Percentiles rank a stretch among this genome's conserved stretches.
Conservation (phyloP, 2,113 vertebrate genomes). For the Helogale parvula region DNA sequence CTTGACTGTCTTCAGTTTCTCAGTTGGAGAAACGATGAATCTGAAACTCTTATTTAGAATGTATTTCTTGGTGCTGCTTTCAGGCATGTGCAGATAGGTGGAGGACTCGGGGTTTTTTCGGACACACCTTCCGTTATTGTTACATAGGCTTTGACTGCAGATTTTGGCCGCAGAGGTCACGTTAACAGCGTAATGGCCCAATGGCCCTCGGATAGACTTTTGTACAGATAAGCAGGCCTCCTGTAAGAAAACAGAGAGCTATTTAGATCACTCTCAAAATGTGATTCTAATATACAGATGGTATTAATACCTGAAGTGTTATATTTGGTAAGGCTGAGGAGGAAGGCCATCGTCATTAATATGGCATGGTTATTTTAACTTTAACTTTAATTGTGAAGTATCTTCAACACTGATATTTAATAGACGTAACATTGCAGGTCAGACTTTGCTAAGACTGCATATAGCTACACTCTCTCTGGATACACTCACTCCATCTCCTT, state of each 20-base stretch:
- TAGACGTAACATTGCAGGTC: neutral
- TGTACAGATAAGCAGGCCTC: conserved; percentile 91
- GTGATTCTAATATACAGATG: neutral
- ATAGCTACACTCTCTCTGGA: neutral
- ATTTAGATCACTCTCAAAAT: conserved; percentile 18
- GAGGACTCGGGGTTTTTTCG: conserved; percentile 87
- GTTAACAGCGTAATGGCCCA: conserved; percentile 93
- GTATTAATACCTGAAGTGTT: neutral
- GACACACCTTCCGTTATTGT: conserved; percentile 92
- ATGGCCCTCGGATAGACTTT: conserved; percentile 87
- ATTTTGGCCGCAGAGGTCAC: conserved; percentile 93
- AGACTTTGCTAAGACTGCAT: neutral
- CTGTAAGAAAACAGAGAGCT: conserved; percentile 80
- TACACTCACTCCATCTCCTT: neutral
- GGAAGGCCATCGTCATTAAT: neutral
- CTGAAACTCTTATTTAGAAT: conserved; percentile 67
- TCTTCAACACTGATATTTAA: neutral
- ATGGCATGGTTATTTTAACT: neutral
- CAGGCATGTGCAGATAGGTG: conserved; percentile 90
- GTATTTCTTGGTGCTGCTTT: conserved; percentile 86
- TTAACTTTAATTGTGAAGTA: neutral
- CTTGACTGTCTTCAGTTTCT: conserved; percentile 82
- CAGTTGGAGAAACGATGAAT: conserved; percentile 86
- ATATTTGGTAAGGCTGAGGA: neutral
- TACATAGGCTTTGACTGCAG: conserved; percentile 93